Conservation (phyloP, 2,113 vertebrate genomes). For the Oncorhynchus mykiss region DNA sequence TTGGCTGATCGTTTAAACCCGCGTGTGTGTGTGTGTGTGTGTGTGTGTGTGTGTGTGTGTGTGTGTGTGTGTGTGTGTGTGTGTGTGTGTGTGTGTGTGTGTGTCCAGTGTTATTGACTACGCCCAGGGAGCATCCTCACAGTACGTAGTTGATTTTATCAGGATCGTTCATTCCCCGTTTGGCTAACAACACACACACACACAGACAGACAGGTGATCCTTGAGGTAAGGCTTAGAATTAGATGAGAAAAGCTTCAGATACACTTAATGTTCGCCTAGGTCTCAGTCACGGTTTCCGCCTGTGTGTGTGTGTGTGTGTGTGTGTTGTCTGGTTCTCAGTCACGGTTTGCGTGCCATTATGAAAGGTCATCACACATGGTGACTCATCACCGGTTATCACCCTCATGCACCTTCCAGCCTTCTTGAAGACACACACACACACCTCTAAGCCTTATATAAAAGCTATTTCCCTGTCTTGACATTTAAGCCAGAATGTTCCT, state of each 20-base stretch:
- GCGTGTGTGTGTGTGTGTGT: neutral
- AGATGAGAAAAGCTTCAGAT: neutral
- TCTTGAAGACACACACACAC: neutral
- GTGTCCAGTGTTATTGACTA: neutral
- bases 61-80: neutral
- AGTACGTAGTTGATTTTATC: neutral
- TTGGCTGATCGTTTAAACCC: neutral
- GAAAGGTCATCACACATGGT: conserved; percentile 26
- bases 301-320: neutral
- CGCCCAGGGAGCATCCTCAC: neutral
- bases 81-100: neutral
- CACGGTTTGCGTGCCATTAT: neutral
- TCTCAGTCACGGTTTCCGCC: neutral
- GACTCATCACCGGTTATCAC: conserved; percentile 26
- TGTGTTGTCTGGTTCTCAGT: neutral
- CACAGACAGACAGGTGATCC: neutral
- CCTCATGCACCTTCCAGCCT: conserved; percentile 16
- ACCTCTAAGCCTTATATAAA: neutral
- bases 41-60: neutral
- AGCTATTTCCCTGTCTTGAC: neutral
- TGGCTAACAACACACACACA: neutral
- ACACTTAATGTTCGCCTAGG: conserved; percentile 2
- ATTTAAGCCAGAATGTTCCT: neutral
- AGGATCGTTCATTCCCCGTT: neutral
- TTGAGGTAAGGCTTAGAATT: neutral